Evolutionary conservation across 2,797 vertebrate genomes (phyloP), one percentile per base, ranked within the genome.

Genomic region (Squalus acanthias): DNA sequence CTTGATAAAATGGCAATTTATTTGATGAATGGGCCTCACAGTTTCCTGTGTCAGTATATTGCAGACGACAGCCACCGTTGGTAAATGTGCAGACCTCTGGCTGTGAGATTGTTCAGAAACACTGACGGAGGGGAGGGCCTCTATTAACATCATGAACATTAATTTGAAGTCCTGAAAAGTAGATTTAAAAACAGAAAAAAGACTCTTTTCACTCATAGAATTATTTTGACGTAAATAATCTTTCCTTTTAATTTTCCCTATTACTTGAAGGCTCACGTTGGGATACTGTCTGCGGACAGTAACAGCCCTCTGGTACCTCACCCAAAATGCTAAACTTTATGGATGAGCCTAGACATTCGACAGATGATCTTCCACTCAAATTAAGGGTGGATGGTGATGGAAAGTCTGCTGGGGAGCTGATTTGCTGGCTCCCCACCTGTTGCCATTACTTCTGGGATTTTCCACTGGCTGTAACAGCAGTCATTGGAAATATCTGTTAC

Each of bases 1-100:
- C 69, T 95, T 95, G 94, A 74, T 95, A 74, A 95, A 76, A 72
- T 76, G 70, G 46, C 94, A 95, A 95, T 95, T 74, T 95, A 76
- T 95, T 76, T 95, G 94, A 95, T 95, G 72, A 74, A 95, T 95
- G 94, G 70, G 67, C 50, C 29, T 95, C 69, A 33, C 24, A 72
- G 94, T 74, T 76, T 74, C 69, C 33, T 74, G 94, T 95, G 94
- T 95, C 94, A 95, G 50, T 72, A 53, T 46, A 76, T 95, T 95
- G 94, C 50, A 53, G 70, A 72, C 7, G 24, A 72, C 94, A 95
- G 70, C 94, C 50, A 50, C 63, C 2, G 70, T 53, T 53, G 65
- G 63, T 95, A 70, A 95, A 17, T 76, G 50, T 95, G 57, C 24
- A 50, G 50, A 13, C 94, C 39, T 33, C 70, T 76, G 70, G 50